Conservation (phyloP, 2,888 invertebrate genomes). For the Galerucella nymphaeae region DNA sequence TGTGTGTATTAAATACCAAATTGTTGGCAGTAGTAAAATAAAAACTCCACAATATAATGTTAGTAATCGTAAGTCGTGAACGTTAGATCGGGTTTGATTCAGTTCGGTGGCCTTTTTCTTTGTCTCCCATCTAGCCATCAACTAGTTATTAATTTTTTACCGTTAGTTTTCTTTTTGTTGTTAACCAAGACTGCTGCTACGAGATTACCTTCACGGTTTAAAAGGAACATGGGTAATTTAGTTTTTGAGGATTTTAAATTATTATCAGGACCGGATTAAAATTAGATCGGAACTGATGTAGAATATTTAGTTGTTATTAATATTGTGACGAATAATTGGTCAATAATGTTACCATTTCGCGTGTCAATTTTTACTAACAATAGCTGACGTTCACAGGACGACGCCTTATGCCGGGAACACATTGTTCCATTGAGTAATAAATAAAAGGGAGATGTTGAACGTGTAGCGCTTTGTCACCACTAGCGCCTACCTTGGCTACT, state of each 20-base stretch:
- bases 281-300: too few species aligned
- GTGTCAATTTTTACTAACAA: too few species aligned
- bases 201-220: constrained; percentile 14
- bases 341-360: too few species aligned
- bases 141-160: constrained; percentile 10
- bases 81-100: constrained; percentile 7
- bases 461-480: too few species aligned
- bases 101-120: constrained; percentile 19
- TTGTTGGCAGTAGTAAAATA: constrained; percentile 2
- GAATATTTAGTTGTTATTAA: too few species aligned
- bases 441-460: too few species aligned
- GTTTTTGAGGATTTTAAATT: background rate
- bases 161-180: constrained; percentile 11
- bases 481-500: too few species aligned
- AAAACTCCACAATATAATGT: background rate
- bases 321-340: too few species aligned
- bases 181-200: constrained; percentile 1
- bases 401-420: too few species aligned
- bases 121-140: constrained; percentile 10
- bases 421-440: too few species aligned
- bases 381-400: too few species aligned
- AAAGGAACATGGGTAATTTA: constrained; percentile 4
- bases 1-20: background rate
- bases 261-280: background rate
- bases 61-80: constrained; percentile 9